Conservation (phyloP, 2,113 vertebrate species). For the Phyllostomus discolor region DNA sequence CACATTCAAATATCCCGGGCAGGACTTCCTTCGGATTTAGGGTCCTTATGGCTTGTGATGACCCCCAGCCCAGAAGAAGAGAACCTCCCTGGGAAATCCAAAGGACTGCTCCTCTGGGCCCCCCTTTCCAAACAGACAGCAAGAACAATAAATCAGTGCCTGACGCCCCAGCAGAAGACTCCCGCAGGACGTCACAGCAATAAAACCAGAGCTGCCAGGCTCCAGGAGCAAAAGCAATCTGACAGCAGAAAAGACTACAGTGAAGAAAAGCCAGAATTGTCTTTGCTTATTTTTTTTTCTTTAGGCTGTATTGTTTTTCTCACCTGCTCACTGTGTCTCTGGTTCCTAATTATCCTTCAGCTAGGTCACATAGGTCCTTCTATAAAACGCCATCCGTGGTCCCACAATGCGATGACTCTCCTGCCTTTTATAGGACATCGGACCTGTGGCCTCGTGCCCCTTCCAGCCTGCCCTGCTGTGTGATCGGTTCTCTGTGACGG, state of each 20-base stretch:
- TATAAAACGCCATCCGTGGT: too few species aligned
- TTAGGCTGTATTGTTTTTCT: neutral
- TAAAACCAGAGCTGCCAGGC: neutral
- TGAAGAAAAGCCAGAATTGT: neutral
- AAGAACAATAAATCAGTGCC: neutral
- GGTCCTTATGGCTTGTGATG: neutral
- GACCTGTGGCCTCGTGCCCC: fast-evolving
- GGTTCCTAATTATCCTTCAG: neutral
- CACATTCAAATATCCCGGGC: neutral
- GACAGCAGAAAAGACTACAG: neutral
- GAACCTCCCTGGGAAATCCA: neutral
- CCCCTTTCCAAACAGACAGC: neutral
- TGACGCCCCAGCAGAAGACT: neutral
- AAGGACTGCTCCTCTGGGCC: neutral
- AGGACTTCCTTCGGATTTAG: too few species aligned
- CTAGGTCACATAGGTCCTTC: neutral
- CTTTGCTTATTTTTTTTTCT: neutral
- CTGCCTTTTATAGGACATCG: fast-evolving
- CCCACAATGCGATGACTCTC: neutral
- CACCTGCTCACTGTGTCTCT: neutral
- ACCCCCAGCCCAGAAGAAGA: neutral
- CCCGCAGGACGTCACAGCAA: neutral
- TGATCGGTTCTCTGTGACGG: neutral
- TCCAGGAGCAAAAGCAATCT: neutral
- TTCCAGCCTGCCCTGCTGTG: too few species aligned